A percentile compares a stretch with the other conserved stretches of the same genome.
Conservation (phyloP, 2,888 invertebrate genomes). For the Cheilosia impressa region DNA sequence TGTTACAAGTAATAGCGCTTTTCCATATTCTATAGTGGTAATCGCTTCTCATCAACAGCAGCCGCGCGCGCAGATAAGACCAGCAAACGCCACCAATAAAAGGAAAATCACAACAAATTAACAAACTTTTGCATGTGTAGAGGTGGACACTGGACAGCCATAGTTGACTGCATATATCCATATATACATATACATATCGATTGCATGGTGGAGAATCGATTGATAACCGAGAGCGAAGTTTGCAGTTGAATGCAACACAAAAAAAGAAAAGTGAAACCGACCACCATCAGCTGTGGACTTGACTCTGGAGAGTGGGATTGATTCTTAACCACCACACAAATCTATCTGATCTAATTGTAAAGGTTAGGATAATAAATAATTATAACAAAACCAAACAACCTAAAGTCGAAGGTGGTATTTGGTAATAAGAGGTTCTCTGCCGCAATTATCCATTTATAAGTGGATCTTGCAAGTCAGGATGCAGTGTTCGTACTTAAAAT, state of each 20-base stretch:
- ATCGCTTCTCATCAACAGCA: neutral
- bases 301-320: constrained; percentile 21
- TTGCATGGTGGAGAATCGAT: neutral
- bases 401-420: constrained; percentile 7
- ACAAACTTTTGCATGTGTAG: neutral
- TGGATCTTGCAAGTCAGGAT: neutral
- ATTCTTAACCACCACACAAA: constrained; percentile 20
- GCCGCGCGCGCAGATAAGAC: constrained; percentile 22
- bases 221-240: neutral
- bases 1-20: constrained; percentile 7
- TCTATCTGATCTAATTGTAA: neutral
- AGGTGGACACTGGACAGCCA: too few relatives aligned
- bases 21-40: constrained; percentile 3
- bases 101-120: neutral
- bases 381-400: too few relatives aligned
- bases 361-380: neutral
- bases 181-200: neutral
- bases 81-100: neutral
- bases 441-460: neutral
- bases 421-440: constrained; percentile 8
- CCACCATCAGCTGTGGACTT: constrained; percentile 10
- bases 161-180: too few relatives aligned
- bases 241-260: neutral
- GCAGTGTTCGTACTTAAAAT: neutral
- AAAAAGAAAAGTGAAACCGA: constrained; percentile 4